Evolutionary conservation across 1,140 invertebrate species (phyloP), one percentile per base, ranked within the genome.

Genomic region (Caenorhabditis remanei): DNA sequence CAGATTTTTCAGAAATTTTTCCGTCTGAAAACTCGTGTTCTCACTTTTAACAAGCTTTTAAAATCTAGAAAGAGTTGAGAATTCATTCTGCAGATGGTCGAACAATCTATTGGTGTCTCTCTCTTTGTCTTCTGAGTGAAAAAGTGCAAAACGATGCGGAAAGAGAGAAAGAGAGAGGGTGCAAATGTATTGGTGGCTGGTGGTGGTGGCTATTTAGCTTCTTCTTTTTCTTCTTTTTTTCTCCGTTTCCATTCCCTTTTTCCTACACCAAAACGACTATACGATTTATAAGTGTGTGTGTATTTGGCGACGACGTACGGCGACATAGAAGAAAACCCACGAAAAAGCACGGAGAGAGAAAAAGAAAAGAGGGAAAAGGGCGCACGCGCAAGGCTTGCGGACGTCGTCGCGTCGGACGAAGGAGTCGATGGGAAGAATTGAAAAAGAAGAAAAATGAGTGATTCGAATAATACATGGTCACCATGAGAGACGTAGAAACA

Each of bases 201-300:
- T 79, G 58, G 58, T 79, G 71, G 65, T 48, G 65, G 65, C 61
- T 63, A 63, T 63, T 24, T 63, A 63, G 61, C 61, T 63, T 63
- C 61, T 63, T n/a, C 58, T 63, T 32, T 14, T 63, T 21, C n/a
- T 21, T 63, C 21, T 71, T 21, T 65, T n/a, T 40, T 13, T 71
- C 65, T 71, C 65, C 21, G 21, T 71, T 19, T 71, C 41, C 41
- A 43, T 43, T 43, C 46, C 14, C 40, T 41, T 40, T 32, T 67
- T 67, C 40, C 63, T 32, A 67, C 71, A 79, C 71, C 71, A 79
- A 79, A 79, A 79, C 71, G 71, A 79, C 71, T 79, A 79, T 79
- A 79, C 71, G 71, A 79, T 79, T 79, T 79, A 79, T 79, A 79
- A 79, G 71, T 79, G 71, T 79, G 46, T 71, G 65, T 71, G 65